Conservation (phyloP, 2,113 vertebrate genomes). For the Galemys pyrenaicus region DNA sequence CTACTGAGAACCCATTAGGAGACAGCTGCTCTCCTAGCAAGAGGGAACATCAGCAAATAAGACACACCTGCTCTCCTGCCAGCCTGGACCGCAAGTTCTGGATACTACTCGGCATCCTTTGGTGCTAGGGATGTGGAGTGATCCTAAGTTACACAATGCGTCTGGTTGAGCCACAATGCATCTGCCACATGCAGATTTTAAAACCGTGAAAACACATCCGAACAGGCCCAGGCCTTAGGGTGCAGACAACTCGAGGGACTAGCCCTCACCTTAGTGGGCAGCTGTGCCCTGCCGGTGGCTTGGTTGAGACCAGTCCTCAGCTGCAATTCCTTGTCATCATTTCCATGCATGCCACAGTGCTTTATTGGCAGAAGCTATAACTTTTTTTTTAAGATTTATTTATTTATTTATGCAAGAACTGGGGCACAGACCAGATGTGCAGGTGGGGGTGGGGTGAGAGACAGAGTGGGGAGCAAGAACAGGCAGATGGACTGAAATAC, state of each 20-base stretch:
- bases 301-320: not conserved
- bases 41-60: not conserved
- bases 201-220: not conserved
- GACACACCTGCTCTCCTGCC: not conserved
- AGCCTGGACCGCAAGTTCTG: not conserved
- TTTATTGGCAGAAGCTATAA: not conserved
- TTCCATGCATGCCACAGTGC: not conserved
- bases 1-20: not conserved
- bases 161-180: not conserved
- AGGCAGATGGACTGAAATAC: too few species aligned
- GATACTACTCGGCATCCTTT: not conserved
- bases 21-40: not conserved
- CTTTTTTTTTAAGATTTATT: too few species aligned
- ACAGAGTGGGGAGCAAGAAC: too few species aligned
- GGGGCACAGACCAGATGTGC: too few species aligned
- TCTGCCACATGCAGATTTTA: too few species aligned
- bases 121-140: too few species aligned
- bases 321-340: not conserved
- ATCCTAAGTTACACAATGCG: not conserved
- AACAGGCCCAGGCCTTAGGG: too few species aligned
- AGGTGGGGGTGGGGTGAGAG: too few species aligned
- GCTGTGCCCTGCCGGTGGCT: not conserved
- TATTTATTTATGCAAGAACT: too few species aligned
- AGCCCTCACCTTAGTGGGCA: not conserved
- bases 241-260: too few species aligned